phyloP scores from a whole-genome alignment of 2,113 vertebrate genomes.

The Argyrosomus japonicus region DNA sequence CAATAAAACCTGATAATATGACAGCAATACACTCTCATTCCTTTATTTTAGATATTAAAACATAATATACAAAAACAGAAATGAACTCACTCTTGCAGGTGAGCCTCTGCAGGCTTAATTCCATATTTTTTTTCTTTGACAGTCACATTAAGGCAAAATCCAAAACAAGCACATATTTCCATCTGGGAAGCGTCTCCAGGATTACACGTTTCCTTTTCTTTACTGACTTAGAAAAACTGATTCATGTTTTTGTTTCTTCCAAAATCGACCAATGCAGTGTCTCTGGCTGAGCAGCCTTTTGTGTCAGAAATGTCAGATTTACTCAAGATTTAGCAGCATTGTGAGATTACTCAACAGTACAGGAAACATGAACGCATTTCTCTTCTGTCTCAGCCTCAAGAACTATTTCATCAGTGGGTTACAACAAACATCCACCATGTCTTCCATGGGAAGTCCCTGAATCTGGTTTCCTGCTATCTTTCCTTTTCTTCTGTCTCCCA shows the following conservation, averaged over 20 bases:
- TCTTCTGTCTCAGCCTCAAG: not conserved
- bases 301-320: constrained; percentile 46
- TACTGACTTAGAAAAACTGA: constrained; percentile 46
- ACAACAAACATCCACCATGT: constrained; percentile 26
- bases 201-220: constrained; percentile 35
- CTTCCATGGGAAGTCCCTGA: not conserved
- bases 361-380: constrained; percentile 23
- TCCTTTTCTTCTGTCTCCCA: not conserved
- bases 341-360: constrained; percentile 15
- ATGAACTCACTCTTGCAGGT: not conserved
- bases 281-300: constrained; percentile 17
- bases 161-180: constrained; percentile 41
- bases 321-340: constrained; percentile 38
- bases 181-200: constrained; percentile 42
- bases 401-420: constrained; percentile 23
- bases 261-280: constrained; percentile 10
- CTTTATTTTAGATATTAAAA: constrained; percentile 1
- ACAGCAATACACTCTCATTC: not conserved
- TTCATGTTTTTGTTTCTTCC: constrained; percentile 46
- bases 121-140: constrained; percentile 20
- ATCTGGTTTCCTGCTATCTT: not conserved
- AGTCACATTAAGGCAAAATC: constrained; percentile 14
- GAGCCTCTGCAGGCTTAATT: not conserved
- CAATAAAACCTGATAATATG: not conserved
- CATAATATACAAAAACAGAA: not conserved